Evolutionary conservation across 2,113 vertebrate genomes (phyloP).

Genomic region (Onychorhynchus coronatus): DNA sequence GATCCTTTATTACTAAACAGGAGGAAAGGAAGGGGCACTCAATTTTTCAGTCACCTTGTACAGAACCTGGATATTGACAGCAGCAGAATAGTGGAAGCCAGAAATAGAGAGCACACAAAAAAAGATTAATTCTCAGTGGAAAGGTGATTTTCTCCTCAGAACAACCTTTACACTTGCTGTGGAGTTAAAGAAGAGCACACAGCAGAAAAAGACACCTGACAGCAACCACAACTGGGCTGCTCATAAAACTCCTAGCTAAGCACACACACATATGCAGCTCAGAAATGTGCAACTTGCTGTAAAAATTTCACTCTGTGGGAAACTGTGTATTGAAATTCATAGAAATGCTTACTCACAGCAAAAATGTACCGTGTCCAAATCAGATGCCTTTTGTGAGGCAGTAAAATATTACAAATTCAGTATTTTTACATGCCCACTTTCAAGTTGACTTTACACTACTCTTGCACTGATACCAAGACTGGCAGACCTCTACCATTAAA

Average conservation of each 20-base stretch:
- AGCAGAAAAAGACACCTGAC: conserved; percentile 27
- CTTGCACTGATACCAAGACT: neutral
- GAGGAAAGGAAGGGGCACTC: neutral
- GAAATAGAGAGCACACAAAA: conserved; percentile 21
- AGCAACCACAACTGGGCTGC: neutral
- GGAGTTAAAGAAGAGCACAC: conserved; percentile 18
- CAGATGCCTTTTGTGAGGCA: neutral
- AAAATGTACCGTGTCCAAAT: neutral
- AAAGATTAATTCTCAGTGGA: conserved; percentile 29
- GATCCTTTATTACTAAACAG: conserved; percentile 4
- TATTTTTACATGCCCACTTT: neutral
- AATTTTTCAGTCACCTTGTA: neutral
- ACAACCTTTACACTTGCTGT: neutral
- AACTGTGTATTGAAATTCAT: neutral
- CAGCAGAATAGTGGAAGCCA: neutral
- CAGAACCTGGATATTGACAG: neutral
- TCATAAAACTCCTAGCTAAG: conserved; percentile 25
- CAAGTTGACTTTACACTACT: neutral
- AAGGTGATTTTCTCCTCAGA: conserved; percentile 40
- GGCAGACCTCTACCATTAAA: neutral
- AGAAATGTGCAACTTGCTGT: neutral
- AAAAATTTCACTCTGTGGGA: neutral
- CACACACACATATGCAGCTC: neutral
- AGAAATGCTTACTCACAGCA: neutral
- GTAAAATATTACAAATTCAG: neutral